These are phyloP conservation scores for Danionella cerebrum DNA, from an alignment of 2,113 vertebrate species.

Conservation along the genomic window DNA sequence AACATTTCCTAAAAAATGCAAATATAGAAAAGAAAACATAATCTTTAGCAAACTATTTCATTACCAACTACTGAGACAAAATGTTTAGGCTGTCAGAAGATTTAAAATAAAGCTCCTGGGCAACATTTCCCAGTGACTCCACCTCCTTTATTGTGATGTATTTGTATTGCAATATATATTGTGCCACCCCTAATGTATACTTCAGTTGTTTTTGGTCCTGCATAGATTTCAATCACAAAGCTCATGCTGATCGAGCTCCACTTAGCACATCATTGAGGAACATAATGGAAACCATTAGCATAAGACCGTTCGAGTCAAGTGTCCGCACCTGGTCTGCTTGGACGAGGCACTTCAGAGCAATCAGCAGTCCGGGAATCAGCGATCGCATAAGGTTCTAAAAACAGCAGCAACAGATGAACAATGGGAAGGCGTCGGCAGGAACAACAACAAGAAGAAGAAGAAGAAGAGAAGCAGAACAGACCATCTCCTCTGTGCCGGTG, in stretches of 20 bases:
- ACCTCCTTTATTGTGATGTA: too few relatives aligned
- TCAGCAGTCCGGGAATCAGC: constrained; percentile 69
- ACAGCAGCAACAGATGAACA: constrained; percentile 31
- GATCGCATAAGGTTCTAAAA: constrained; percentile 66
- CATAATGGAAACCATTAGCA: not conserved
- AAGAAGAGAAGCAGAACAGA: constrained; percentile 46
- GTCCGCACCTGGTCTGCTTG: constrained; percentile 68
- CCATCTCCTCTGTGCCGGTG: constrained; percentile 69
- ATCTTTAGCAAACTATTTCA: too few relatives aligned
- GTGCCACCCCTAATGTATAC: too few relatives aligned
- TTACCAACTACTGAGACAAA: too few relatives aligned
- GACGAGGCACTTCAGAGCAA: constrained; percentile 69
- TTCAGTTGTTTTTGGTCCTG: too few relatives aligned
- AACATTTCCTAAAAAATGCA: too few relatives aligned
- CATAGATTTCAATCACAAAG: too few relatives aligned
- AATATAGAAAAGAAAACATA: too few relatives aligned
- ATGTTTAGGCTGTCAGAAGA: too few relatives aligned
- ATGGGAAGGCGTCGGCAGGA: not conserved
- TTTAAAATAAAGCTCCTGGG: too few relatives aligned
- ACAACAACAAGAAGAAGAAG: not conserved
- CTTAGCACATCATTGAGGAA: constrained; percentile 10
- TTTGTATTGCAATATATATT: too few relatives aligned
- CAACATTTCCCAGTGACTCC: too few relatives aligned
- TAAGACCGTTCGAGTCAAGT: not conserved
- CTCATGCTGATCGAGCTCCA: not conserved